Base-by-base conservation (phyloP, 2,888 invertebrate species). In the Meliscaeva auricollis region DNA sequence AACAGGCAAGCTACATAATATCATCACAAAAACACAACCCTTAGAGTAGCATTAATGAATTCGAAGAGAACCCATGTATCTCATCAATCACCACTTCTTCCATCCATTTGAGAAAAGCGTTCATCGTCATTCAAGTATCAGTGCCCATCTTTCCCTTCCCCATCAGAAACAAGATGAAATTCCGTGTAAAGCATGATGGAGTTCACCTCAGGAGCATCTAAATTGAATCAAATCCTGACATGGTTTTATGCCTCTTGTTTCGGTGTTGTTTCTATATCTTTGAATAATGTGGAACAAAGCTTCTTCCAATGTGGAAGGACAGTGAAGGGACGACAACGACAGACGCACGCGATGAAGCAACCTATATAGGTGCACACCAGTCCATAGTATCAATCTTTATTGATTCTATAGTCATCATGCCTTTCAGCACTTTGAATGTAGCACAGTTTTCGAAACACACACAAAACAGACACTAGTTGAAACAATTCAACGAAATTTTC, bases 221-320 rank as follows among this genome's bases (percentile, higher is more conserved):
- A 72, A 72, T 72, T 60, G 72, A 72, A 60, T 72, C 60, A 60
- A 60, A 22, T 58, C 46, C 70, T 70, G 20, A 58, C 58, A 58
- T 58, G 46, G 15, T 56, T 41, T 46, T 30, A 20, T 56, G 32
- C 20, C 56, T 20, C 4, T 20, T 15, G 26, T 3, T n/a, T 6
- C 15, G 26, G 11, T 41, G 48, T 32, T 32, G 44, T 46, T 26
- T 52, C 4, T 9, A 15, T 60, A 15, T 60, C 26, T 32, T 58
- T 72, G 20, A 17, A 38, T 17, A 13, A 32, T 56, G 56, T 56
- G 56, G 17, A 35, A 56, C 56, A 6, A 56, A 35, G 35, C 35
- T 35, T 52, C 22, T 15, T n/a, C n/a, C n/a, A 15, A 3, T 64
- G 46, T 7, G 64, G 62, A n/a, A 15, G 46, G 4, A 44, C 9